A percentile compares a stretch with the other conserved stretches of the same genome.
phyloP scores from a whole-genome alignment of 2,888 invertebrate species.

The Tenodera sinensis region DNA sequence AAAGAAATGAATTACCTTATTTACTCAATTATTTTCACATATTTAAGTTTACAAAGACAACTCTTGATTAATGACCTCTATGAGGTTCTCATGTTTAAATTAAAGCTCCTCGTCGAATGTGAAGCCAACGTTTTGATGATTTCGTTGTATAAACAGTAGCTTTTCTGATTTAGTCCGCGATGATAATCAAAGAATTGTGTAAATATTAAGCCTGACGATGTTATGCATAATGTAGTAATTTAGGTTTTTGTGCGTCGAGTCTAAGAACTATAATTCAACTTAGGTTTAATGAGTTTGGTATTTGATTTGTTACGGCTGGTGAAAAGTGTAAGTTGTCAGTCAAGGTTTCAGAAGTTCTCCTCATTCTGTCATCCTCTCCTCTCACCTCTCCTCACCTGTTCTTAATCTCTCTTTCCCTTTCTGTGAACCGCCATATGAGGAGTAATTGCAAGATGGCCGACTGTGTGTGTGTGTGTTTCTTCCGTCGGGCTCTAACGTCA shows the following conservation, averaged over 20 bases:
- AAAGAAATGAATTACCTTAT: no score
- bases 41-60: no score
- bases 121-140: background rate
- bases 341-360: background rate
- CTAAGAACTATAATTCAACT: background rate
- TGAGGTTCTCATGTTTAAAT: no score
- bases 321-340: slow-evolving; percentile 16
- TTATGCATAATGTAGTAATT: background rate
- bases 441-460: slow-evolving; percentile 13
- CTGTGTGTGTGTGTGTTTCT: background rate
- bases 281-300: slow-evolving; percentile 3
- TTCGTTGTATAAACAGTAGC: background rate
- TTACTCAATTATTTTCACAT: no score
- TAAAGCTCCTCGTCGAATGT: no score
- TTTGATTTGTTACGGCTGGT: slow-evolving; percentile 6
- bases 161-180: background rate
- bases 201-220: background rate
- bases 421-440: background rate
- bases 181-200: background rate
- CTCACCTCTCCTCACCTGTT: background rate
- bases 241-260: background rate
- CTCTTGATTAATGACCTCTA: no score
- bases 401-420: background rate
- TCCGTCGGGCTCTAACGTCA: slow-evolving; percentile 11
- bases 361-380: background rate